phyloP scores from a whole-genome alignment of 1,140 invertebrate species.

The Meloidogyne chitwoodi region DNA sequence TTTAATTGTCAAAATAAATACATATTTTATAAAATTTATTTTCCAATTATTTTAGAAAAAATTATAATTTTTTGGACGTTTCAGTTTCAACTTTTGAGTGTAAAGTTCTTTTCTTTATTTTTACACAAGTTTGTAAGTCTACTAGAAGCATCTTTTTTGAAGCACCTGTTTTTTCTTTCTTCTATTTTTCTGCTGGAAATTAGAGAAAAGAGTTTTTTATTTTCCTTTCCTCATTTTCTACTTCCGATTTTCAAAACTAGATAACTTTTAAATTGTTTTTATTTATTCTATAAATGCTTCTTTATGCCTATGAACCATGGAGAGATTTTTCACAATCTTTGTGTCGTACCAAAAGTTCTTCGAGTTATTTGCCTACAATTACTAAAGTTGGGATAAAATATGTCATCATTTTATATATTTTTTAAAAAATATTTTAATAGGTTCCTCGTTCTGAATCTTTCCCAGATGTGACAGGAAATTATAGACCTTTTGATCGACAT shows the following conservation, averaged over 20 bases:
- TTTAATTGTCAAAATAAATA: no score
- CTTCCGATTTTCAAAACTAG: not conserved
- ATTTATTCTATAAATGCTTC: not conserved
- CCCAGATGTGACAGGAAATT: conserved; percentile 14
- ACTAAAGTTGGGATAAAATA: not conserved
- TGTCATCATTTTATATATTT: no score
- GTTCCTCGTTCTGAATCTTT: conserved; percentile 7
- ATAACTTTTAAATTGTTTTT: not conserved
- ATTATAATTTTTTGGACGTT: no score
- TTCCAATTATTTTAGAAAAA: no score
- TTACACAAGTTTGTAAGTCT: no score
- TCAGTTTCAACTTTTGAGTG: no score
- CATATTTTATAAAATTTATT: no score
- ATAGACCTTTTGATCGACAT: conserved; percentile 1
- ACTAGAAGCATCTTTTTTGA: not conserved
- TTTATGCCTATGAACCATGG: not conserved
- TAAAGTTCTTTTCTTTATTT: no score
- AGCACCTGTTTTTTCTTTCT: not conserved
- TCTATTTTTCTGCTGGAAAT: not conserved
- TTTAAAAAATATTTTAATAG: not conserved
- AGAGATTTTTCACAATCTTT: not conserved
- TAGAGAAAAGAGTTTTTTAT: not conserved
- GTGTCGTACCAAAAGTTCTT: not conserved
- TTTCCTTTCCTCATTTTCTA: not conserved
- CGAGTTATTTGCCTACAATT: not conserved